phyloP scores from a whole-genome alignment of 2,888 invertebrate species.

The Erebia ligea region DNA sequence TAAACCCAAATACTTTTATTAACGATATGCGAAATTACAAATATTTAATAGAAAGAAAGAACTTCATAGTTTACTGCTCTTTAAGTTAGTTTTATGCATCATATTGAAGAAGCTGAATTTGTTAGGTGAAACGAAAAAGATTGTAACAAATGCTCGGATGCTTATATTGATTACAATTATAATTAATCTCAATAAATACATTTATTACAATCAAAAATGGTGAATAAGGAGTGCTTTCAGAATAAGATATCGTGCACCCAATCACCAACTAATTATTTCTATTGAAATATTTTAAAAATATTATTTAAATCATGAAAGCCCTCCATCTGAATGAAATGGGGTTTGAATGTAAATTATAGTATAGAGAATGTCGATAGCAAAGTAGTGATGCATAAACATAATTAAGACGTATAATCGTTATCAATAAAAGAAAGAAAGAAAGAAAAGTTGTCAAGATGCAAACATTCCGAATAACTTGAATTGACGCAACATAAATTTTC shows the following conservation, averaged over 20 bases:
- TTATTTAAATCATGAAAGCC: constrained; percentile 65
- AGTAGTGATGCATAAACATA: constrained; percentile 70
- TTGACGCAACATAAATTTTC: constrained; percentile 75
- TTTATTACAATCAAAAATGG: constrained; percentile 70
- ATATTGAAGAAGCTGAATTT: constrained; percentile 71
- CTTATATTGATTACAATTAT: constrained; percentile 37
- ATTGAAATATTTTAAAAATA: constrained; percentile 38
- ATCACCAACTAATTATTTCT: constrained; percentile 62
- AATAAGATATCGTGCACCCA: constrained; percentile 77
- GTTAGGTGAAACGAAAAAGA: constrained; percentile 73
- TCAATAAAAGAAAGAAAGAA: constrained; percentile 65
- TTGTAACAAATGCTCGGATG: constrained; percentile 68
- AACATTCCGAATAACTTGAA: constrained; percentile 76
- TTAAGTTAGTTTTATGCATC: constrained; percentile 74
- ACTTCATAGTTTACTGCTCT: constrained; percentile 64
- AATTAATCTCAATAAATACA: constrained; percentile 41
- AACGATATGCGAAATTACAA: background rate
- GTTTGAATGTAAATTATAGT: constrained; percentile 75
- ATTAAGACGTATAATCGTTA: constrained; percentile 59
- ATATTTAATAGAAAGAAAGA: constrained; percentile 16
- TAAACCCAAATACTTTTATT: constrained; percentile 47
- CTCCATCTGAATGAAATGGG: constrained; percentile 80
- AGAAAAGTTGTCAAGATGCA: constrained; percentile 83
- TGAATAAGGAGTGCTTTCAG: constrained; percentile 78
- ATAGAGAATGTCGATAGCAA: constrained; percentile 57